Conservation (phyloP, 2,113 vertebrate genomes). For the Dendropsophus ebraccatus region DNA sequence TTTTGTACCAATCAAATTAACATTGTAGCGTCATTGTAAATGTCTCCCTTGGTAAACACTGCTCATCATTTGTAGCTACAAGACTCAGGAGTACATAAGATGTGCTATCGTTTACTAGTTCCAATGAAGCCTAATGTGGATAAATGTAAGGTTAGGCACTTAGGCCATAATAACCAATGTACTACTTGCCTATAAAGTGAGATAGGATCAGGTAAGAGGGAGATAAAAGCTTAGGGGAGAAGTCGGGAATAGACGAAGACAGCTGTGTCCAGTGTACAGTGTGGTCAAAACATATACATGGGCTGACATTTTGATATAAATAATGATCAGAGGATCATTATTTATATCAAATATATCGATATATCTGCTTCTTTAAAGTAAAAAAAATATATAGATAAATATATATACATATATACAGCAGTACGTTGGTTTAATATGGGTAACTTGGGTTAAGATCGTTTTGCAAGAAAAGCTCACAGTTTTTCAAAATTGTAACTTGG, state of each 20-base stretch:
- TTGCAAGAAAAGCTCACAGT: too few relatives aligned
- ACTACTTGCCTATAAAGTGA: neutral
- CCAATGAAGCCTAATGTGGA: slow-evolving; percentile 18
- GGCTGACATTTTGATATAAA: neutral
- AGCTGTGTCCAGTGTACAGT: too few relatives aligned
- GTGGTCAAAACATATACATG: neutral
- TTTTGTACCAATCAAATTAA: slow-evolving; percentile 41
- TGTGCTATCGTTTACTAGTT: neutral
- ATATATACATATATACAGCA: too few relatives aligned
- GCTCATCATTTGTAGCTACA: slow-evolving; percentile 9
- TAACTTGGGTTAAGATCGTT: too few relatives aligned
- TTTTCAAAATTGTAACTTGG: too few relatives aligned
- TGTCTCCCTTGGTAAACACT: slow-evolving; percentile 36
- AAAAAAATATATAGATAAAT: too few relatives aligned
- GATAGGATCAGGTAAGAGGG: neutral
- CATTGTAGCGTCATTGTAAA: slow-evolving; percentile 30
- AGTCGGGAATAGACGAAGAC: neutral
- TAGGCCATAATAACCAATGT: slow-evolving; percentile 16
- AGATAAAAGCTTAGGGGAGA: neutral
- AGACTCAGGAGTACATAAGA: neutral
- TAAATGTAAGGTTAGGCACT: slow-evolving; percentile 15
- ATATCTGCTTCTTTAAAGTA: neutral
- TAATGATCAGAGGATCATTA: neutral
- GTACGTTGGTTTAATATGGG: too few relatives aligned
- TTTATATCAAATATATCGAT: neutral